These are phyloP conservation scores for Guaruba guarouba DNA, from an alignment of 2,113 vertebrate genomes.

Conservation along the genomic window DNA sequence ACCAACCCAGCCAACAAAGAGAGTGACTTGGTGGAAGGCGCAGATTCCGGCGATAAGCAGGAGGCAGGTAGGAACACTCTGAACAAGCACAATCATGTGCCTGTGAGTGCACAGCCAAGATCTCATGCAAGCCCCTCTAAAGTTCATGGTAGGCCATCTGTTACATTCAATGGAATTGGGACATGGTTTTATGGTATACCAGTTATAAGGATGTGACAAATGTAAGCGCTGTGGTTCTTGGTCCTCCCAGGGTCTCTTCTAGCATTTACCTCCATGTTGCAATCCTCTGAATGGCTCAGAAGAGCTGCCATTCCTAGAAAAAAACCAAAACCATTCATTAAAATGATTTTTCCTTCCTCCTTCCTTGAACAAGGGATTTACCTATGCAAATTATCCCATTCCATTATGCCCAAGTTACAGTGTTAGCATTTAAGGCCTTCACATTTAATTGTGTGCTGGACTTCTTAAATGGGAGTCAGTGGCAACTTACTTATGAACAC, in stretches of 20 bases:
- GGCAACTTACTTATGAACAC: not conserved
- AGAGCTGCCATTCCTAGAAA: not conserved
- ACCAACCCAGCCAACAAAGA: not conserved
- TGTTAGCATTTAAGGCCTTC: not conserved
- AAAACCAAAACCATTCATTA: not conserved
- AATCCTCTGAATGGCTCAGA: not conserved
- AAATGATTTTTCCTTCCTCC: not conserved
- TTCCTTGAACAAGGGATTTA: not conserved
- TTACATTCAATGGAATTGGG: not conserved
- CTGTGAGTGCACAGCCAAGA: not conserved
- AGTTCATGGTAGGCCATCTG: not conserved
- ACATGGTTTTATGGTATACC: not conserved
- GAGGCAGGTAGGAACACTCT: not conserved
- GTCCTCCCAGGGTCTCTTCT: not conserved
- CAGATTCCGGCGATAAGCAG: not conserved
- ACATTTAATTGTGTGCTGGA: not conserved
- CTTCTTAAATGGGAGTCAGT: not conserved
- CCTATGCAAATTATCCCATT: not conserved
- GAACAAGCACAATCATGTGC: accelerated
- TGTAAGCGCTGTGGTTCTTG: not conserved
- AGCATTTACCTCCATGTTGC: not conserved
- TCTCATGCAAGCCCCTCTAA: not conserved
- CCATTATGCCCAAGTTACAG: not conserved
- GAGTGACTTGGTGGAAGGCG: accelerated
- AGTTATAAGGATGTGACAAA: not conserved